A percentile compares a stretch with the other conserved stretches of the same genome.
Evolutionary conservation across 2,797 vertebrate species (phyloP).

Genomic region (Aselliscus stoliczkanus): DNA sequence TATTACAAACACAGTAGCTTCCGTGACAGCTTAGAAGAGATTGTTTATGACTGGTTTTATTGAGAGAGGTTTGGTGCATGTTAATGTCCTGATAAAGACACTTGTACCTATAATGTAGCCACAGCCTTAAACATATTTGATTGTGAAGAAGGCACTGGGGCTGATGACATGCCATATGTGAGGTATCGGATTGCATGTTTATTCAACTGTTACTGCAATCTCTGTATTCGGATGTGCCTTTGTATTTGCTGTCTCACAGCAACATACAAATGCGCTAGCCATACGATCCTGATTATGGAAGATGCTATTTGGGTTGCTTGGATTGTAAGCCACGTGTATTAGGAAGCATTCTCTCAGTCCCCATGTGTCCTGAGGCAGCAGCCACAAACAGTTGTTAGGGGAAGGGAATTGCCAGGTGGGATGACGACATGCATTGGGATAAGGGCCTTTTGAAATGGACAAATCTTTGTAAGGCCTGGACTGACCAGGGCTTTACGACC

Average conservation of each 20-base stretch:
- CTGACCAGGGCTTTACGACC: not conserved
- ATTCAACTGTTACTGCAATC: constrained; percentile 82
- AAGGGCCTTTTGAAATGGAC: not conserved
- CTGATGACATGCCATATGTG: constrained; percentile 87
- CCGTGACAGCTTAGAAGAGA: constrained; percentile 58
- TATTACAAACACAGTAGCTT: constrained; percentile 64
- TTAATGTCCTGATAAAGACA: constrained; percentile 76
- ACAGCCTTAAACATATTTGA: constrained; percentile 71
- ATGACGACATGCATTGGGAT: not conserved
- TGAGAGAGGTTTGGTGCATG: constrained; percentile 65
- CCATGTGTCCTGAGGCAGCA: not conserved
- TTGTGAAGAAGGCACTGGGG: constrained; percentile 76
- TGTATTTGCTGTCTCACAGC: constrained; percentile 75
- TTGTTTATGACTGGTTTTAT: constrained; percentile 73
- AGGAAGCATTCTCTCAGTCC: constrained; percentile 59
- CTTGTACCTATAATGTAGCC: constrained; percentile 78
- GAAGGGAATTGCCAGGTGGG: not conserved
- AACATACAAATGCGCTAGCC: constrained; percentile 53
- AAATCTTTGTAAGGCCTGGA: not conserved
- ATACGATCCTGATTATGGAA: constrained; percentile 68
- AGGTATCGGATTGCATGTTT: constrained; percentile 87
- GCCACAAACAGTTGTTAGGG: not conserved
- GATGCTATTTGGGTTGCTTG: constrained; percentile 67
- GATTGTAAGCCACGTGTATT: constrained; percentile 62
- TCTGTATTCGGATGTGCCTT: constrained; percentile 66